Conservation (phyloP, 2,797 vertebrate species). For the Esox lucius region DNA sequence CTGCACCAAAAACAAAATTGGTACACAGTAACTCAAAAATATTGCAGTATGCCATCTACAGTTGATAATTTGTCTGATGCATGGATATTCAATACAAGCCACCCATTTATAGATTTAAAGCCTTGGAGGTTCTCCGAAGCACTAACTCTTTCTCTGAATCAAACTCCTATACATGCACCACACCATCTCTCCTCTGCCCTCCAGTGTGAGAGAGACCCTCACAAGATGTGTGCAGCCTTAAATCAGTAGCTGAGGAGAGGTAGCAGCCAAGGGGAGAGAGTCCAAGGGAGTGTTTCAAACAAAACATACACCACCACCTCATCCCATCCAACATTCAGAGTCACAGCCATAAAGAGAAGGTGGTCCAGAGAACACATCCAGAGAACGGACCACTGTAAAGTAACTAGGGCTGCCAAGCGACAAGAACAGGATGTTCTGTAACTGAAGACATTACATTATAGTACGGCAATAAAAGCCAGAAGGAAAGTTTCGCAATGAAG, state of each 20-base stretch:
- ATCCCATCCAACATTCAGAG: conserved; percentile 28
- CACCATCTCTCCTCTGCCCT: conserved; percentile 13
- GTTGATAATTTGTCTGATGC: neutral
- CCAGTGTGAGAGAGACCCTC: conserved; percentile 16
- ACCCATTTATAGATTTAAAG: neutral
- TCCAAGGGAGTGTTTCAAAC: conserved; percentile 28
- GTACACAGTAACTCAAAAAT: neutral
- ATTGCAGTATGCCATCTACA: neutral
- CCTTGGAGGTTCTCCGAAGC: neutral
- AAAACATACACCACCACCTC: conserved; percentile 24
- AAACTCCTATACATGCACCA: conserved; percentile 7
- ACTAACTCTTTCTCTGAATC: neutral
- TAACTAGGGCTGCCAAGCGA: neutral
- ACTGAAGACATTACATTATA: neutral
- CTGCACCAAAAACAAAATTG: neutral
- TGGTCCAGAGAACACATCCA: neutral
- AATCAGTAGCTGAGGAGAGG: conserved; percentile 21
- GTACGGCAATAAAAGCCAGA: conserved; percentile 7
- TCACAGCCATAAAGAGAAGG: conserved; percentile 10
- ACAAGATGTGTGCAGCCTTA: conserved; percentile 9
- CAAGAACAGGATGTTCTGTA: neutral
- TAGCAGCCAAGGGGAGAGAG: conserved; percentile 23
- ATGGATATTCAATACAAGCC: neutral
- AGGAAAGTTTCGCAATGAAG: conserved; percentile 15
- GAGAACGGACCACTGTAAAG: neutral